These are phyloP conservation scores for Drosophila leonis DNA, from an alignment of 2,888 invertebrate genomes.

Conservation along the genomic window DNA sequence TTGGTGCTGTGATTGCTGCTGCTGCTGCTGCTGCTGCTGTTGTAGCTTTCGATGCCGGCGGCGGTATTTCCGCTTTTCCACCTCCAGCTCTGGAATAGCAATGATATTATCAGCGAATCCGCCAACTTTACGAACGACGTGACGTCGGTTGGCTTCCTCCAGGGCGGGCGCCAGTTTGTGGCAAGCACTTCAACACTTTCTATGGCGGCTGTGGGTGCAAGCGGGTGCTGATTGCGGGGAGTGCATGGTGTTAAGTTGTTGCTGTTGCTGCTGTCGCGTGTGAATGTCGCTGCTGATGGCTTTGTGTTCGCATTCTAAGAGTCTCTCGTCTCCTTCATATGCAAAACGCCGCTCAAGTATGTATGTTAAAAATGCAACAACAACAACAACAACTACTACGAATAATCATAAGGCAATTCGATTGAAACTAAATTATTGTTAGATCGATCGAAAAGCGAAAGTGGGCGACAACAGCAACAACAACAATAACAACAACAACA, in stretches of 20 bases:
- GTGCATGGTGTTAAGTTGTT: constrained; percentile 29
- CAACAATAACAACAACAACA: constrained; percentile 25
- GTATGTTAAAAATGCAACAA: constrained; percentile 33
- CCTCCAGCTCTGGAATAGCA: constrained; percentile 54
- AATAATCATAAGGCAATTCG: constrained; percentile 66
- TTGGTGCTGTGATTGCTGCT: neutral
- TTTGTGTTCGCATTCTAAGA: constrained; percentile 30
- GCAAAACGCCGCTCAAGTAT: constrained; percentile 36
- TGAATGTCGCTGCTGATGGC: constrained; percentile 20
- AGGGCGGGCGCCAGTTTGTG: constrained; percentile 52
- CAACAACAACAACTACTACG: constrained; percentile 26
- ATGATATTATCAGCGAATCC: constrained; percentile 36
- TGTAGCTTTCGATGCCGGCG: constrained; percentile 23
- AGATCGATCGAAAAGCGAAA: constrained; percentile 82
- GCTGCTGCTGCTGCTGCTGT: neutral
- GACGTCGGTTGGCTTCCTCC: constrained; percentile 30
- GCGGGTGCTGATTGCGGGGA: neutral
- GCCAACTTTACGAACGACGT: constrained; percentile 21
- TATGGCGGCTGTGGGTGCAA: constrained; percentile 20
- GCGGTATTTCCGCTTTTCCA: constrained; percentile 42
- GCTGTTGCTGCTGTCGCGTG: constrained; percentile 46
- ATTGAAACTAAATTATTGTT: constrained; percentile 81
- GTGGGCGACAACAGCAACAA: constrained; percentile 53
- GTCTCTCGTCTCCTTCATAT: constrained; percentile 39
- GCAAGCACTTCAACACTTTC: constrained; percentile 23